Evolutionary conservation across 2,797 vertebrate genomes (phyloP), one percentile per base, ranked within the genome.

Genomic region (Coccyzus lansbergi): DNA sequence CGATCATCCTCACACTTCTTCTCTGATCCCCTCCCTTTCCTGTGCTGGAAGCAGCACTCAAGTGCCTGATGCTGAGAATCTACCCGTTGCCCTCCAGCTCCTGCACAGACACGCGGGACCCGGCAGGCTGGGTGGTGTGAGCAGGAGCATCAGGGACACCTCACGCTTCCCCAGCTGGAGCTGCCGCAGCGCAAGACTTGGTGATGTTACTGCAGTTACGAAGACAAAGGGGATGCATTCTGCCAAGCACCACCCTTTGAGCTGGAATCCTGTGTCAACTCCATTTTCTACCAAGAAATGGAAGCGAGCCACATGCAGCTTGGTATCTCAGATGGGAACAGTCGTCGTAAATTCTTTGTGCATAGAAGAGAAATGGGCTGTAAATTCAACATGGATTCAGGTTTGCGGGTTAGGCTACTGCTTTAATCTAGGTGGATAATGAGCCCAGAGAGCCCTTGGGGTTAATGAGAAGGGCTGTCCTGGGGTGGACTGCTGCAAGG

Each of bases 1-100:
- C 40, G 93, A 86, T 78, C 55, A 59, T 59, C 75, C 60, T 83
- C 72, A 58, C 69, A 31, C 69, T 67, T 70, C 65, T 77, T 17
- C 86, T 68, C 58, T 29, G 19, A 62, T 79, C 42, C 20, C 20
- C 28, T 88, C 51, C 48, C 22, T 71, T 38, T 36, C 48, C 75
- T 8, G 2, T 3, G n/a, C 48, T 1, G 0, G 85, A 40, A 46
- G 86, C 59, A 53, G 16, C 67, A 44, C 58, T 76, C 19, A 68
- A 40, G 59, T 69, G 44, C 38, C 74, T 14, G 15, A 25, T 53
- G 72, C 13, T 65, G 59, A 62, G 62, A 53, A 80, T 3, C 34
- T 65, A 25, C 13, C 25, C 24, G 62, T 26, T 38, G 42, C 70
- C 51, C 69, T 19, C 53, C 84, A 71, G 40, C 14, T 28, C 1